Conservation (phyloP, 2,113 vertebrate species). For the Cranoglanis bouderius region DNA sequence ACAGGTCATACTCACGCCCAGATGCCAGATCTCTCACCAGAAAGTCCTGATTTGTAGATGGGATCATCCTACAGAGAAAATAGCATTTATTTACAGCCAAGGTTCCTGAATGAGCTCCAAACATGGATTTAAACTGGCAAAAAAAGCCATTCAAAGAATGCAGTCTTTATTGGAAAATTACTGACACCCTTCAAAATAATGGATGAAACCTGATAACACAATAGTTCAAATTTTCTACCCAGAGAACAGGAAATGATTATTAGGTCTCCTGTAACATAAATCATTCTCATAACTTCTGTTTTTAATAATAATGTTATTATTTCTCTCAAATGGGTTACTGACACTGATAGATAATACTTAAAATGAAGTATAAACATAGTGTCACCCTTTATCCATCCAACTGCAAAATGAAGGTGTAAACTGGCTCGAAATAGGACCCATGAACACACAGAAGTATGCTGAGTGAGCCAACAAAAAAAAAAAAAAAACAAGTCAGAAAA, state of each 20-base stretch:
- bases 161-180: neutral
- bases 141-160: neutral
- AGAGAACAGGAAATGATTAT: neutral
- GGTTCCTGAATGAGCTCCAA: neutral
- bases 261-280: neutral
- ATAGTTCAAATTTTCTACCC: neutral
- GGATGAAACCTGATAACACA: neutral
- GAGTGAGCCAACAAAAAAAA: neutral
- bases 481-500: no score
- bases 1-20: constrained; percentile 88
- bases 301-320: neutral
- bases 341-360: neutral
- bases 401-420: neutral
- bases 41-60: constrained; percentile 86
- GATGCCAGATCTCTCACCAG: constrained; percentile 86
- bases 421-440: neutral
- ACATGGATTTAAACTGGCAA: neutral
- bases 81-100: neutral
- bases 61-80: constrained; percentile 83
- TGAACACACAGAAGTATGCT: neutral
- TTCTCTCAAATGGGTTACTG: neutral
- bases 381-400: neutral
- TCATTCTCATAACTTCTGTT: neutral
- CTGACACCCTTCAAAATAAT: neutral
- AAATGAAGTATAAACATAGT: neutral